Conservation (phyloP, 2,797 vertebrate species). For the Malurus splendens region DNA sequence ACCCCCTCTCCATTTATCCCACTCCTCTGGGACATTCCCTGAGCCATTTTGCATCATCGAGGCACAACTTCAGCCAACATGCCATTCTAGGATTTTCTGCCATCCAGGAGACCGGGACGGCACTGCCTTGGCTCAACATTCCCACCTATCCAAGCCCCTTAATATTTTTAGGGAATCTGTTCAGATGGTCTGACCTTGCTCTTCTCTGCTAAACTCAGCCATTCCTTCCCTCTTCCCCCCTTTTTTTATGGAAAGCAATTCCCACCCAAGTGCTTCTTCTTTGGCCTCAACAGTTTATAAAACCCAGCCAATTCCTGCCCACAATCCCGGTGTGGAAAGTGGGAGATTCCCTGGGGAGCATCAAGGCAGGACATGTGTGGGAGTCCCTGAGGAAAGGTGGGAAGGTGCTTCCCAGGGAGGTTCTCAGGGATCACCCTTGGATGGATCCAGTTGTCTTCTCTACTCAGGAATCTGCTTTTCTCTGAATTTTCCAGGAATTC, state of each 20-base stretch:
- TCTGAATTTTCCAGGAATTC: neutral
- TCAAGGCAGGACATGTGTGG: neutral
- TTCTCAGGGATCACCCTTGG: neutral
- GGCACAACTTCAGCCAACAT: neutral
- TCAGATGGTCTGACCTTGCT: neutral
- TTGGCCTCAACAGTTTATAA: neutral
- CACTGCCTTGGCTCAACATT: neutral
- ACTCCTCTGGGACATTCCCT: neutral
- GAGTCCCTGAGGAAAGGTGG: neutral
- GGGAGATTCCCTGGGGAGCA: neutral
- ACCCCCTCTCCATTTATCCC: neutral
- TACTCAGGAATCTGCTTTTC: neutral
- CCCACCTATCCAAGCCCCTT: neutral
- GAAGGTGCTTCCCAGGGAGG: neutral
- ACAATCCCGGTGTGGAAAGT: neutral
- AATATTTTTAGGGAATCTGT: neutral
- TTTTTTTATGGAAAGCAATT: neutral
- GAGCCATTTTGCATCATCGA: neutral
- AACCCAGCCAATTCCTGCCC: neutral
- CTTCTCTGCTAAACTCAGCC: neutral
- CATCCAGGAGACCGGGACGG: neutral
- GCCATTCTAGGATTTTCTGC: neutral
- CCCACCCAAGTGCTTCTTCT: neutral
- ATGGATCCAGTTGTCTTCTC: neutral
- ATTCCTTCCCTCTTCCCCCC: neutral